phyloP scores from a whole-genome alignment of 2,797 vertebrate species.

The Leptodon cayanensis region DNA sequence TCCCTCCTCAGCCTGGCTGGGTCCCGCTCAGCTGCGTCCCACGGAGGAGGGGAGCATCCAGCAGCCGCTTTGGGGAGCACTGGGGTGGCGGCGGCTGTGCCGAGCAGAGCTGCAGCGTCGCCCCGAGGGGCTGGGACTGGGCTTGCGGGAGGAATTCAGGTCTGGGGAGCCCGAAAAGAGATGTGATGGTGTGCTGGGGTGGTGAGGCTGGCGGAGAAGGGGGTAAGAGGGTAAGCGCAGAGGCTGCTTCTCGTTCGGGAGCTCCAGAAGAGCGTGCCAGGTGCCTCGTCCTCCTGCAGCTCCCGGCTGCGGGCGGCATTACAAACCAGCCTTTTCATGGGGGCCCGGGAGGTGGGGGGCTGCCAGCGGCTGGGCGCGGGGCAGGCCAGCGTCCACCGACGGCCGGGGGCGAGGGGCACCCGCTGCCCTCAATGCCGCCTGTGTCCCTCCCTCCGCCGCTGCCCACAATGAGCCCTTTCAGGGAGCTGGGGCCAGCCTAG shows the following conservation, averaged over 20 bases:
- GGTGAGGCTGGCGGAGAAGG: not conserved
- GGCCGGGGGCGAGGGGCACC: not conserved
- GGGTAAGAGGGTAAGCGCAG: not conserved
- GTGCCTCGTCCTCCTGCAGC: not conserved
- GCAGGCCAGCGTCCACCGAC: not conserved
- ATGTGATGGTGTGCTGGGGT: accelerated
- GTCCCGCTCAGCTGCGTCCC: accelerated
- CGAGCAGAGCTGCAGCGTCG: not conserved
- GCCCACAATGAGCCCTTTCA: conserved; percentile 43
- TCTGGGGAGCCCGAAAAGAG: not conserved
- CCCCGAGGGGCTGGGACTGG: not conserved
- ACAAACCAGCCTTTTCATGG: not conserved
- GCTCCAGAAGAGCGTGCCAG: accelerated
- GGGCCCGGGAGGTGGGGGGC: not conserved
- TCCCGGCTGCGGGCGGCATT: not conserved
- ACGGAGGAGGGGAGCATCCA: not conserved
- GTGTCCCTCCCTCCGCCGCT: not conserved
- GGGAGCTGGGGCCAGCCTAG: not conserved
- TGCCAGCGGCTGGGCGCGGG: not conserved
- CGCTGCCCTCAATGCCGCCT: not conserved
- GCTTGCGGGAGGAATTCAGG: accelerated
- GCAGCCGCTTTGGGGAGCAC: not conserved
- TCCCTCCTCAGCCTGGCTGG: not conserved
- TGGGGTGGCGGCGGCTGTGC: not conserved
- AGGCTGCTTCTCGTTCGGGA: not conserved